Percentiles rank a stretch among this genome's conserved stretches.
Evolutionary conservation across 2,113 vertebrate genomes (phyloP).

Genomic region (Tupaia tana): DNA sequence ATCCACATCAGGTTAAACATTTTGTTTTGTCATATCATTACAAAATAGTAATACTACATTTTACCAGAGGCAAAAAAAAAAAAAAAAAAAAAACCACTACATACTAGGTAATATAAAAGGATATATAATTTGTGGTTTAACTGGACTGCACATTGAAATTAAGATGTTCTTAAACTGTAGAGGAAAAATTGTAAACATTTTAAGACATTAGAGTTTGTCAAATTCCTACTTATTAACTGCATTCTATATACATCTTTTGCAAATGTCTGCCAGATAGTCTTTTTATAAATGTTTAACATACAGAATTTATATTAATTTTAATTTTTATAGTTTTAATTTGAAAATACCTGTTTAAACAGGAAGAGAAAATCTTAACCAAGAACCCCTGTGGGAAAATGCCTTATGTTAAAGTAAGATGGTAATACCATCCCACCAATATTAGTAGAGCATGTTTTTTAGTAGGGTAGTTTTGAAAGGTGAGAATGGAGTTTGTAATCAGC

Average conservation of each 20-base stretch:
- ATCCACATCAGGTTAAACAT: neutral
- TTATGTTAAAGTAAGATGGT: neutral
- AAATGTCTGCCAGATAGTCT: conserved; percentile 23
- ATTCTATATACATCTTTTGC: conserved; percentile 19
- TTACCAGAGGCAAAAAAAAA: conserved; percentile 36
- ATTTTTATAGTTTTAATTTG: conserved; percentile 51
- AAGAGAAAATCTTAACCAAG: conserved; percentile 2
- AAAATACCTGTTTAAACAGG: conserved; percentile 23
- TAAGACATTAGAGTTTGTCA: conserved; percentile 14
- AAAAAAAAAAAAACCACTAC: conserved; percentile 5
- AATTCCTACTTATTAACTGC: conserved; percentile 50
- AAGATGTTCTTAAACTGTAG: conserved; percentile 33
- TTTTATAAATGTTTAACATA: conserved; percentile 46
- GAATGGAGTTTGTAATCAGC: neutral
- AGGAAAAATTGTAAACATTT: conserved; percentile 9
- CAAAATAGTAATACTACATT: neutral
- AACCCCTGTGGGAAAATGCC: neutral
- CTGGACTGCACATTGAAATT: conserved; percentile 43
- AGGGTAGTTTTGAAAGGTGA: neutral
- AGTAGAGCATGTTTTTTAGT: neutral
- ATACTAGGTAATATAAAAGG: conserved; percentile 12
- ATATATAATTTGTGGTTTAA: neutral
- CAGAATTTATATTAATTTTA: conserved; percentile 48
- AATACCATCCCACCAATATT: neutral
- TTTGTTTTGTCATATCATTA: conserved; percentile 9